A percentile compares a stretch with the other conserved stretches of the same genome.
phyloP scores from a whole-genome alignment of 2,113 vertebrate genomes.

The Corythaixoides concolor region DNA sequence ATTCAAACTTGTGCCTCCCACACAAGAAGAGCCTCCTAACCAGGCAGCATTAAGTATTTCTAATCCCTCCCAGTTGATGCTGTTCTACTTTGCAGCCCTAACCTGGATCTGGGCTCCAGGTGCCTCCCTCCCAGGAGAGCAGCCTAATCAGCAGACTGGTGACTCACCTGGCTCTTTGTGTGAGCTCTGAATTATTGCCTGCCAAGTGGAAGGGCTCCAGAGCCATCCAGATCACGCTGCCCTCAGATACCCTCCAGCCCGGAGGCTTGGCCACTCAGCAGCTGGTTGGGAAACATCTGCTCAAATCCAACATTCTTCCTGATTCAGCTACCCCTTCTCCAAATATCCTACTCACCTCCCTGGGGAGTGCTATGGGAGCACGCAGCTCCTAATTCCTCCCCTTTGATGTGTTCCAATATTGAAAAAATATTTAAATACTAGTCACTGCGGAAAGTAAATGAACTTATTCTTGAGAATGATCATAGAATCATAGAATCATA shows the following conservation, averaged over 20 bases:
- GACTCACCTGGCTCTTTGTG: conserved; percentile 47
- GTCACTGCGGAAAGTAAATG: not conserved
- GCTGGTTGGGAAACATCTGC: conserved; percentile 50
- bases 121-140: conserved; percentile 47
- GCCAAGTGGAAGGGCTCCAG: conserved; percentile 51
- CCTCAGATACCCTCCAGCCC: conserved; percentile 44
- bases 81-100: not conserved
- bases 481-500: too few relatives aligned
- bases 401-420: not conserved
- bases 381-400: not conserved
- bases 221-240: not conserved
- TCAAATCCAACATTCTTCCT: conserved; percentile 48
- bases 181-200: conserved; percentile 37
- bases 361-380: not conserved
- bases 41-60: not conserved
- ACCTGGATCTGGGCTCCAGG: conserved; percentile 29
- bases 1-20: not conserved
- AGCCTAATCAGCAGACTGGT: conserved; percentile 65
- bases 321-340: conserved; percentile 46
- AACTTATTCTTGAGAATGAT: not conserved
- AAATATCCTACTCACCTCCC: not conserved
- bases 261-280: conserved; percentile 48
- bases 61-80: conserved; percentile 4
- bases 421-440: not conserved
- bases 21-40: not conserved